Percentiles rank a stretch among this genome's conserved stretches.
Evolutionary conservation across 2,113 vertebrate genomes (phyloP).

Genomic region (Mus musculus): GRCm39 chr5:131909501-131910000

Average conservation of each 20-base stretch:
- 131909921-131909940: not conserved
- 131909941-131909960: slow-evolving; percentile 28
- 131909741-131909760: not conserved
- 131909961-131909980: not conserved
- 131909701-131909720: not conserved
- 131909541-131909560: not conserved
- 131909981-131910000: not conserved
- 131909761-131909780: slow-evolving; percentile 40
- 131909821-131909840: slow-evolving; percentile 32
- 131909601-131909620: not conserved
- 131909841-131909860: not conserved
- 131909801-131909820: not conserved
- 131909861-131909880: not conserved
- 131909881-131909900: slow-evolving; percentile 14
- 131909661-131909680: not conserved
- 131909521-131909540: not conserved
- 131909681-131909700: not conserved
- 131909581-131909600: no score
- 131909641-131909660: not conserved
- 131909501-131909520: not conserved
- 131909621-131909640: not conserved
- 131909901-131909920: not conserved
- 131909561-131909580: not conserved
- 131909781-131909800: not conserved
- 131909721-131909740: not conserved